These are phyloP conservation scores for Diaphora mendica DNA, from an alignment of 2,888 invertebrate species.

Conservation along the genomic window DNA sequence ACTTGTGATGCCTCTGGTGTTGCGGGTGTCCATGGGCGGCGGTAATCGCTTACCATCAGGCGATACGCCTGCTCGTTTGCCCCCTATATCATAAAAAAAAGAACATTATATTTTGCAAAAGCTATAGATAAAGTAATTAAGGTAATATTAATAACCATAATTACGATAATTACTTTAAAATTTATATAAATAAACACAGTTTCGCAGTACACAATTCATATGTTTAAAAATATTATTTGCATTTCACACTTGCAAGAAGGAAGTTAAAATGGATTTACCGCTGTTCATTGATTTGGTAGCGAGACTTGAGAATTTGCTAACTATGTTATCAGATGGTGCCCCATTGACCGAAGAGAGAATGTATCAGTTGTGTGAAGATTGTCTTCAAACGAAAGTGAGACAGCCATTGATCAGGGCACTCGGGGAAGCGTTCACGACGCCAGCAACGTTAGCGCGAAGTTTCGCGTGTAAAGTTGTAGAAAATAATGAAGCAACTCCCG, in stretches of 20 bases:
- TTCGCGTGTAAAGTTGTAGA: constrained; percentile 83
- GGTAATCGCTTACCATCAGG: no score
- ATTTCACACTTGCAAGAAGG: background rate
- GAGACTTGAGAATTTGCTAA: constrained; percentile 61
- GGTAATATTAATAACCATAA: background rate
- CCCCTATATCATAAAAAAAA: no score
- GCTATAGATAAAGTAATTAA: background rate
- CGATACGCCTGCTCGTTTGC: no score
- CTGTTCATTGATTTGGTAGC: constrained; percentile 49
- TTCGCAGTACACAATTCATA: background rate
- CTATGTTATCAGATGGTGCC: constrained; percentile 71
- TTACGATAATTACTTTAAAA: background rate
- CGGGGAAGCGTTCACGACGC: constrained; percentile 91
- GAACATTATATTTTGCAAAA: background rate
- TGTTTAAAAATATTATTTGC: background rate
- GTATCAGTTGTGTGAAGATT: constrained; percentile 91
- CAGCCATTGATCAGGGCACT: constrained; percentile 91
- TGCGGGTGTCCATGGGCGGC: no score
- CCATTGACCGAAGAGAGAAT: constrained; percentile 92
- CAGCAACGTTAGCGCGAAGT: constrained; percentile 89
- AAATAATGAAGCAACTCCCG: constrained; percentile 49
- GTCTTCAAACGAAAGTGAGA: constrained; percentile 89
- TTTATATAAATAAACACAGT: background rate
- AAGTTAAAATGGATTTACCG: constrained; percentile 31
- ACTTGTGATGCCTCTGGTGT: no score